phyloP scores from a whole-genome alignment of 2,797 vertebrate species.

The Ciconia nigra region DNA sequence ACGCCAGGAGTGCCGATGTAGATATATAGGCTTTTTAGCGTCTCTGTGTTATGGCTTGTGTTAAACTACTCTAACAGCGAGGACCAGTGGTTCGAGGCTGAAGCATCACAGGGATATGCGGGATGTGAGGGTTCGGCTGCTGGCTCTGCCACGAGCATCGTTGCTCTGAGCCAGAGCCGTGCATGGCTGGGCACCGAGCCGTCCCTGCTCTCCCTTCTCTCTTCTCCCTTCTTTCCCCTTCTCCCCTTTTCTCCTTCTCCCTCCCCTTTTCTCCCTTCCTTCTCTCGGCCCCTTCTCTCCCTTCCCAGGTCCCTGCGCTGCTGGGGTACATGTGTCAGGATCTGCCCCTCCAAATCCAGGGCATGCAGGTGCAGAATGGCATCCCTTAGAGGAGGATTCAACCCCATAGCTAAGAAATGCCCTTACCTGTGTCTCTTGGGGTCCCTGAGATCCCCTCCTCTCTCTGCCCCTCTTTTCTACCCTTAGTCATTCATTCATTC shows the following conservation, averaged over 20 bases:
- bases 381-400: neutral
- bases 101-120: rapidly evolving
- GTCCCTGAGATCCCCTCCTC: neutral
- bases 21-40: neutral
- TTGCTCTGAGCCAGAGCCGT: rapidly evolving
- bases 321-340: neutral
- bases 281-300: neutral
- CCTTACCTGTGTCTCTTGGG: neutral
- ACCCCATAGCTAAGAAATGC: neutral
- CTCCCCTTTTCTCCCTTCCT: no score
- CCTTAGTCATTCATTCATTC: neutral
- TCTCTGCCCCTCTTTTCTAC: neutral
- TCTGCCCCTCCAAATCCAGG: neutral
- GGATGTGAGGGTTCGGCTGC: neutral
- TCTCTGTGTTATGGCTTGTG: neutral
- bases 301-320: neutral
- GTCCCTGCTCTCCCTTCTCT: neutral
- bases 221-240: no score
- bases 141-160: neutral
- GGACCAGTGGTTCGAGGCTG: neutral
- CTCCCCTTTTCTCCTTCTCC: no score
- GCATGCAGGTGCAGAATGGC: neutral
- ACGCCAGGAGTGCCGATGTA: rapidly evolving
- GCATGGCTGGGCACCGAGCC: rapidly evolving
- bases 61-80: neutral